Conservation (phyloP, 2,113 vertebrate species). For the Chionomys nivalis region DNA sequence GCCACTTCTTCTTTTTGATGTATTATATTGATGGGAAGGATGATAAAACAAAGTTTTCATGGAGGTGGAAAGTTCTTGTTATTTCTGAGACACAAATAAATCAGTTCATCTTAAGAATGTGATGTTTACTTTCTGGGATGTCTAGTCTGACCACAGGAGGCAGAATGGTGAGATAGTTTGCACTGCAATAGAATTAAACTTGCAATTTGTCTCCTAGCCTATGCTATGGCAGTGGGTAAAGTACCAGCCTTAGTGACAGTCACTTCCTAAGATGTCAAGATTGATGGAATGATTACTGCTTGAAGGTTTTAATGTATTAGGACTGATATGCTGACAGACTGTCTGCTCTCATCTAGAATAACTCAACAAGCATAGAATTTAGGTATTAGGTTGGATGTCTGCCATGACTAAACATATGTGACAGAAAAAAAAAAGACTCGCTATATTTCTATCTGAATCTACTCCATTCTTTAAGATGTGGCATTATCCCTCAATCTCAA, state of each 20-base stretch:
- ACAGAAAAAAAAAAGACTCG: background rate
- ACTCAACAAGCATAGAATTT: background rate
- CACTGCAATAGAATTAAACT: background rate
- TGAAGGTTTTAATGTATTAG: background rate
- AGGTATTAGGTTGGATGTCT: background rate
- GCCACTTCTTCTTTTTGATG: constrained; percentile 6
- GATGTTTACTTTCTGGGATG: background rate
- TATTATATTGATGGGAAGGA: constrained; percentile 29
- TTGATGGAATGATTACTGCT: background rate
- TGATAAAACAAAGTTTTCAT: constrained; percentile 39
- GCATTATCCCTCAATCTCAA: background rate
- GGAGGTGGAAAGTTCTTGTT: background rate
- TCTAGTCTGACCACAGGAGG: background rate
- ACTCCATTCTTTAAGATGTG: background rate
- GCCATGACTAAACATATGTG: background rate
- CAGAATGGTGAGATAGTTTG: background rate
- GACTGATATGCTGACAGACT: background rate
- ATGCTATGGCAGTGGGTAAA: background rate
- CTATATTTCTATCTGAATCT: background rate
- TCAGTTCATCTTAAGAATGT: background rate
- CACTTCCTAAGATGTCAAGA: background rate
- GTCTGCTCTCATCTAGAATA: background rate
- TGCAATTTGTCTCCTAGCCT: background rate
- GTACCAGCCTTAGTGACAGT: background rate
- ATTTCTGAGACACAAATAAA: constrained; percentile 39